Base-by-base conservation (phyloP, 1,140 invertebrate species). In the Cephus cinctus region DNA sequence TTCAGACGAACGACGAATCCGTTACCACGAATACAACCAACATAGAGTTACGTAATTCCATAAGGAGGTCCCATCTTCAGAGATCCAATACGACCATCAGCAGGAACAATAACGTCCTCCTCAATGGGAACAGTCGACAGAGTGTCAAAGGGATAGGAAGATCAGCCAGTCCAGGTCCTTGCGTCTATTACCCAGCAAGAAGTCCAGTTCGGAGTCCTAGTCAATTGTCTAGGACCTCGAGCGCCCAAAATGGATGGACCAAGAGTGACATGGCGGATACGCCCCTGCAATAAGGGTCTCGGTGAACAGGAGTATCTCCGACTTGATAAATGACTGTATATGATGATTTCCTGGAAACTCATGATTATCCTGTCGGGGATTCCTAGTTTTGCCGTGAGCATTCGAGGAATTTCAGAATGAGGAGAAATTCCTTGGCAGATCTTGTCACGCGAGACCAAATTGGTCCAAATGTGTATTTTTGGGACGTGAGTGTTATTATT, bases 1-100 rank as follows among this genome's bases (percentile, higher is more conserved):
- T 81, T 59, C 77, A 83, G 58, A 83, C 86, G 5, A 86, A 89
- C 64, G 89, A 90, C 63, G 89, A 91, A 65, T 89, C 87, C 57
- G 80, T 89, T 57, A 82, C 87, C 34, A 90, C 88, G 30, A 89
- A 88, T 71, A 84, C 57, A 81, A 87, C 56, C 60, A 77, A 73
- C 42, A 60, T 75, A 43, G 75, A 77, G 21, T 40, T 76, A 4
- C 78, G 83, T 9, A 81, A 84, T 50, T 87, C 86, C 44, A 76
- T 86, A 56, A 80, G 85, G 23, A 60, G 60, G 15, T 62, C 52
- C 42, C 64, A 69, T 18, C 67, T 87, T 43, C 81, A 85, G 32
- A 75, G 86, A 25, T 82, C 82, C 46, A 82, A 79, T 50, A 86
- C 82, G 1, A 74, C 74, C 23, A 71, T 80, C 32, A 79, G 76